Evolutionary conservation across 92 coral and sea anemone genomes (phyloP).

Genomic region (Parazoanthus swiftii): DNA sequence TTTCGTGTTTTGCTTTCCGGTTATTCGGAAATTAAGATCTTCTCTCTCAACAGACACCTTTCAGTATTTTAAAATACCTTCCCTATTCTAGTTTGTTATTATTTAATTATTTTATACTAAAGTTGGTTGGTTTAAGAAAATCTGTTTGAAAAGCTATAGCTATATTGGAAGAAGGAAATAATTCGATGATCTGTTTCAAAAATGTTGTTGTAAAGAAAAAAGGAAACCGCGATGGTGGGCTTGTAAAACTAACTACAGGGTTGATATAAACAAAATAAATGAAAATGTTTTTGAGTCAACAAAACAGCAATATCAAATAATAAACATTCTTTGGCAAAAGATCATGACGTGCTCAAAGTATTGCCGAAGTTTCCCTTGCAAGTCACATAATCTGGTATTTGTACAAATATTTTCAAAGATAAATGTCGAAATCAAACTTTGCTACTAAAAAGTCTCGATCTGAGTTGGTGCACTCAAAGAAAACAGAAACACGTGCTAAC

Average conservation of each 20-base stretch:
- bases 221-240: neutral
- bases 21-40: slow-evolving; percentile 29
- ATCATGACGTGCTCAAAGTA: neutral
- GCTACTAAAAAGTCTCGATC: neutral
- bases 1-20: slow-evolving; percentile 23
- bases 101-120: neutral
- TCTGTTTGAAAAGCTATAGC: neutral
- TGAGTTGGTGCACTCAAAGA: neutral
- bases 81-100: neutral
- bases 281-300: neutral
- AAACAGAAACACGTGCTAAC: neutral
- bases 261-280: neutral
- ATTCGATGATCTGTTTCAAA: too few relatives aligned
- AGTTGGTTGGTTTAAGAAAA: neutral
- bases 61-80: neutral
- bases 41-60: neutral
- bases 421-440: neutral
- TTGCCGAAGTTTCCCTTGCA: neutral
- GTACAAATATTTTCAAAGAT: neutral
- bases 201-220: neutral
- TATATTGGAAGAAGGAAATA: neutral
- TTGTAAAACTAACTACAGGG: neutral
- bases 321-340: neutral
- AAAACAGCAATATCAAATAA: neutral
- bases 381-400: too few relatives aligned